Percentiles rank a stretch among this genome's conserved stretches.
Evolutionary conservation across 2,113 vertebrate genomes (phyloP).

Genomic region (Ginglymostoma cirratum): DNA sequence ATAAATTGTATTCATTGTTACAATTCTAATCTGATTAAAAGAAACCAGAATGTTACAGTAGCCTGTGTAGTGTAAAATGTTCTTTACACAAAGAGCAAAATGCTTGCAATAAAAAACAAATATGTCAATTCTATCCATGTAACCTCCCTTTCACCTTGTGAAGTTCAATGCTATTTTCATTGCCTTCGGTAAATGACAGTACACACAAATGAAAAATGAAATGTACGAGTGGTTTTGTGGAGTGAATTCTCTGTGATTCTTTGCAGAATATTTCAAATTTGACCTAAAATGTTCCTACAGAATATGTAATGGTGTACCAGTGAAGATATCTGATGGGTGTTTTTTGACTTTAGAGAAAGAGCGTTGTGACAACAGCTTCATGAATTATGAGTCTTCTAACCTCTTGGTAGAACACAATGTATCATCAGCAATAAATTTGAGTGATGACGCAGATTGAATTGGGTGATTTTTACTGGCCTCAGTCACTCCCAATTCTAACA

Average conservation of each 20-base stretch:
- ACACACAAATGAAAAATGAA: not conserved
- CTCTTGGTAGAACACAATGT: not conserved
- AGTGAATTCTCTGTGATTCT: not conserved
- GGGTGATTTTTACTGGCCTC: not conserved
- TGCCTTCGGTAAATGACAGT: not conserved
- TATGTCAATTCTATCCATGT: not conserved
- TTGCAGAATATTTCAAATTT: not conserved
- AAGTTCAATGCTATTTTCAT: slow-evolving; percentile 2
- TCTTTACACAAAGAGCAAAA: not conserved
- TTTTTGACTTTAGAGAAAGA: not conserved
- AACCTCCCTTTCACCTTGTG: not conserved
- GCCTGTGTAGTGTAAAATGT: not conserved
- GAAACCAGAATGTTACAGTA: not conserved
- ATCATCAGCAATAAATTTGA: not conserved
- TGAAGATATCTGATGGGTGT: not conserved
- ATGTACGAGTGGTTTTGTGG: not conserved
- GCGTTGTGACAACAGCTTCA: not conserved
- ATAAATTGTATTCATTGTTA: not conserved
- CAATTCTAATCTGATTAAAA: not conserved
- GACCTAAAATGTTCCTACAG: not conserved
- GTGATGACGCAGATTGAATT: not conserved
- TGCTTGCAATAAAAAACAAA: not conserved
- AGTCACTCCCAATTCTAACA: not conserved
- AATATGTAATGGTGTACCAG: not conserved
- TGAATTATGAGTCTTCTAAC: not conserved